Percentiles rank a stretch among this genome's conserved stretches.
Evolutionary conservation across 1,140 invertebrate genomes (phyloP).

Genomic region (Archegozetes longisetosus): DNA sequence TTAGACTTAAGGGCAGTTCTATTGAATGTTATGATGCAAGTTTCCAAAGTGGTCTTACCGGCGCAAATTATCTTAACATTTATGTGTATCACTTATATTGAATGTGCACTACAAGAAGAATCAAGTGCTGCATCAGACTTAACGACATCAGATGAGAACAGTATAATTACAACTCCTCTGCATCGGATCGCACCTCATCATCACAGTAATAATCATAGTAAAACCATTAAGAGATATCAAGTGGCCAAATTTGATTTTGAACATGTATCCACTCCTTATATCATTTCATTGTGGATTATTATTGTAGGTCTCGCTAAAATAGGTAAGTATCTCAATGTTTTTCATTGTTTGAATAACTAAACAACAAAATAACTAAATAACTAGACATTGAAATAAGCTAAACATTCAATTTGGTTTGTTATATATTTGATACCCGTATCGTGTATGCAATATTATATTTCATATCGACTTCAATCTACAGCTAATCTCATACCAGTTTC

Average conservation of each 20-base stretch:
- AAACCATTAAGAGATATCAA: constrained; percentile 13
- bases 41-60: neutral
- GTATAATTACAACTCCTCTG: neutral
- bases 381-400: no score
- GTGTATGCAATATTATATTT: no score
- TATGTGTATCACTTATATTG: neutral
- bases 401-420: no score
- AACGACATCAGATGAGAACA: neutral
- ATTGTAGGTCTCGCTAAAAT: constrained; percentile 44
- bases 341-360: neutral
- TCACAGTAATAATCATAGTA: neutral
- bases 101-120: neutral
- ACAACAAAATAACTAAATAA: neutral
- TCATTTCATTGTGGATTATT: constrained; percentile 41
- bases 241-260: constrained; percentile 34
- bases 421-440: no score
- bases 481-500: no score
- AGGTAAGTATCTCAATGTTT: constrained; percentile 30
- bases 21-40: neutral
- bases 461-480: no score
- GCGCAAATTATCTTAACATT: neutral
- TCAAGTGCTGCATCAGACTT: neutral
- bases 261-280: constrained; percentile 39
- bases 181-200: neutral
- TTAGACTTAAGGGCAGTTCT: neutral